phyloP scores from a whole-genome alignment of 2,113 vertebrate species.

The Rynchops niger region DNA sequence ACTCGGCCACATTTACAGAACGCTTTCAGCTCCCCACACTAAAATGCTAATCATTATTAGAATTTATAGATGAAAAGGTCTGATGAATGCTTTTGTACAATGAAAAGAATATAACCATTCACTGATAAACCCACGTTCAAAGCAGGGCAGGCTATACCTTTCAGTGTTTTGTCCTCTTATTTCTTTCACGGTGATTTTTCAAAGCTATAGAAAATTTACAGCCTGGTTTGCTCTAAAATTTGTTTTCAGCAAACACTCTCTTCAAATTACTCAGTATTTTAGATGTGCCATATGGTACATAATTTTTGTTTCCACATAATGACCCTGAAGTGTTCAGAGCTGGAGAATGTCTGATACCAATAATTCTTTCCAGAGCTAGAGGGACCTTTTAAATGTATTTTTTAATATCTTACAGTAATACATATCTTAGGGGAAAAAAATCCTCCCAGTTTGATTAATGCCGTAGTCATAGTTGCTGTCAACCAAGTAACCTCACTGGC shows the following conservation, averaged over 20 bases:
- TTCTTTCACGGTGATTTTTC: not conserved
- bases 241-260: conserved; percentile 27
- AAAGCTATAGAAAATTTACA: conserved; percentile 4
- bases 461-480: not conserved
- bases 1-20: not conserved
- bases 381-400: not conserved
- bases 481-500: not conserved
- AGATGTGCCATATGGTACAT: conserved; percentile 4
- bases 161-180: not conserved
- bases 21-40: not conserved
- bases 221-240: not conserved
- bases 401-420: not conserved
- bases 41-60: not conserved
- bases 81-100: not conserved
- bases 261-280: conserved; percentile 24
- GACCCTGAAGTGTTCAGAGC: not conserved
- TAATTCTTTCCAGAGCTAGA: not conserved
- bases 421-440: not conserved
- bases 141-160: not conserved
- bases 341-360: not conserved
- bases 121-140: not conserved
- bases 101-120: not conserved
- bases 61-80: not conserved
- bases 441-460: not conserved
- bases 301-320: conserved; percentile 6